Evolutionary conservation across 1,140 invertebrate species (phyloP).

Genomic region (Eupristina koningsbergeri): DNA sequence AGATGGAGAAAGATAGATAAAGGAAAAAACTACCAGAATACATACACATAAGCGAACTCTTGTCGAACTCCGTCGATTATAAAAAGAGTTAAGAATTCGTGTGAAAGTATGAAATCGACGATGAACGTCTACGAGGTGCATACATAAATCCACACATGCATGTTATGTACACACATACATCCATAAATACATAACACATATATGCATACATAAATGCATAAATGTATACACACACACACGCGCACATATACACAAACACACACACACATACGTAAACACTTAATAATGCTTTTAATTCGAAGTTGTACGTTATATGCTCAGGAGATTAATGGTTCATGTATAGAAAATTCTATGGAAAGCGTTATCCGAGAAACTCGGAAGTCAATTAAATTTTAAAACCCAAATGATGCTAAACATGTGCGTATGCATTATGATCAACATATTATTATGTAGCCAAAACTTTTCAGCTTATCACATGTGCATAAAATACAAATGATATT

Average conservation of each 20-base stretch:
- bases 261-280: conserved; percentile 12
- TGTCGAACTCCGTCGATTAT: conserved; percentile 14
- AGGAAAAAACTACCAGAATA: neutral
- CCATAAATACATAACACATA: conserved; percentile 28
- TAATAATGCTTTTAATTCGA: conserved; percentile 38
- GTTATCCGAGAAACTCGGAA: conserved; percentile 4
- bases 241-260: neutral
- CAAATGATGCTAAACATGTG: neutral
- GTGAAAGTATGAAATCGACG: conserved; percentile 49
- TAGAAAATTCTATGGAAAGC: neutral
- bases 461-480: no score
- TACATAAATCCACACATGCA: no score
- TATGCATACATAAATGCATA: no score
- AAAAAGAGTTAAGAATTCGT: conserved; percentile 44
- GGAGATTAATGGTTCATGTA: neutral
- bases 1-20: conserved; percentile 12
- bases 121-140: conserved; percentile 11
- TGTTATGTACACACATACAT: neutral
- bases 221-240: neutral
- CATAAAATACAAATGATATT: no score
- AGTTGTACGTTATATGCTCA: neutral
- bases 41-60: neutral
- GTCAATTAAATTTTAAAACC: conserved; percentile 30
- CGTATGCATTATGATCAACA: neutral
- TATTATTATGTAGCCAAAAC: no score